Evolutionary conservation across 1,140 invertebrate genomes (phyloP).

Genomic region (Periplaneta americana): DNA sequence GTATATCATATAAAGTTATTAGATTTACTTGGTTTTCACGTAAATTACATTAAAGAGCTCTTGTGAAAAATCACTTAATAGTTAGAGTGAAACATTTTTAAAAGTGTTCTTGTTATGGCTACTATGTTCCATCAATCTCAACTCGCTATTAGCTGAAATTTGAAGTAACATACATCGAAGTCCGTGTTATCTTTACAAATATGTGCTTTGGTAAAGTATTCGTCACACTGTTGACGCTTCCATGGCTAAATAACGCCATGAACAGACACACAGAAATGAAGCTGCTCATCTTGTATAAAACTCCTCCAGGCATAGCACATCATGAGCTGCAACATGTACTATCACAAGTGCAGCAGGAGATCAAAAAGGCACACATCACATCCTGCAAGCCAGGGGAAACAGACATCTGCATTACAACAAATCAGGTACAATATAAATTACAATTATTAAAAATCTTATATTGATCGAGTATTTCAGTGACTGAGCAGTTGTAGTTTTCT

Average conservation of each 20-base stretch:
- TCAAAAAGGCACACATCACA: neutral
- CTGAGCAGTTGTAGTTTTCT: too few species aligned
- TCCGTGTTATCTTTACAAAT: too few species aligned
- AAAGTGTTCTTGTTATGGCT: neutral
- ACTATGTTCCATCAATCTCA: neutral
- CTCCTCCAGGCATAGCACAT: neutral
- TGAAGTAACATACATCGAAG: neutral
- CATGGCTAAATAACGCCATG: neutral
- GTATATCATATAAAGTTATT: too few species aligned
- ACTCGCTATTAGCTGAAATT: neutral
- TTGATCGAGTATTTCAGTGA: too few species aligned
- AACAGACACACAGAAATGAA: neutral
- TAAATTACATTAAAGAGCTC: too few species aligned
- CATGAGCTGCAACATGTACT: neutral
- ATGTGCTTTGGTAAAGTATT: neutral
- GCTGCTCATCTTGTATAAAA: neutral
- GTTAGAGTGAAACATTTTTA: neutral
- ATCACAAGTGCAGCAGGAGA: neutral
- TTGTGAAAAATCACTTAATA: too few species aligned
- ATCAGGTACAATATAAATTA: too few species aligned
- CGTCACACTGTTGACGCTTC: neutral
- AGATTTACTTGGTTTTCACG: too few species aligned
- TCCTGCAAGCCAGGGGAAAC: neutral
- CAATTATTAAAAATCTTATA: too few species aligned
- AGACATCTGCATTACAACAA: neutral